Percentiles rank a stretch among this genome's conserved stretches.
These are phyloP conservation scores for Isurus oxyrinchus DNA, from an alignment of 2,113 vertebrate genomes.

Conservation along the genomic window DNA sequence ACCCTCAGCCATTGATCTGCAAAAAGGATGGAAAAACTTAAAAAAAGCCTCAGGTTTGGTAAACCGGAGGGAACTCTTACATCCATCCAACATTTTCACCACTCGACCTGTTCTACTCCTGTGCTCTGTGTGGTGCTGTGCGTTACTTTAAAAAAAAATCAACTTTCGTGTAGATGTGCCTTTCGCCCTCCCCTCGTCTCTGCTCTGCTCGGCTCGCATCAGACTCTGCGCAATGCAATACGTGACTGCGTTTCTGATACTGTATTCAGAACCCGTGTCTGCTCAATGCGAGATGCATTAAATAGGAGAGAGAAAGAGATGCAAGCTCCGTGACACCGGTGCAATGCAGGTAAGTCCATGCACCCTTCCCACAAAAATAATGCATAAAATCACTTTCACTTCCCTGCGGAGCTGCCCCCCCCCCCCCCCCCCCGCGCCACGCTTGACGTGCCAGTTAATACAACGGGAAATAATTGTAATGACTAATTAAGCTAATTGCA, in stretches of 20 bases:
- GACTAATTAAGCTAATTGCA: constrained; percentile 14
- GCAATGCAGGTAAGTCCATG: constrained; percentile 27
- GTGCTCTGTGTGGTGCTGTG: constrained; percentile 37
- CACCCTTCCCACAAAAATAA: not conserved
- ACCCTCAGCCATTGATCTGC: not conserved
- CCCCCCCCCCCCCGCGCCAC: not conserved
- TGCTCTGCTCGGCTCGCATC: not conserved
- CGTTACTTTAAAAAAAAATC: not conserved
- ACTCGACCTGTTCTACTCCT: constrained; percentile 12
- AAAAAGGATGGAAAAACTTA: not conserved
- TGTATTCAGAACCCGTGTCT: not conserved
- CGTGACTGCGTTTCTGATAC: constrained; percentile 19
- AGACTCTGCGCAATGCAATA: constrained; percentile 33
- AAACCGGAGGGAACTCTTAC: not conserved
- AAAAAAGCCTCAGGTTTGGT: no score
- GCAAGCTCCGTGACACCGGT: constrained; percentile 11
- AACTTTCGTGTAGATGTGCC: not conserved
- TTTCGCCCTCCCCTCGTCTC: not conserved
- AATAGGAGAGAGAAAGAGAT: constrained; percentile 18
- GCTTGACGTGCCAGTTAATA: not conserved
- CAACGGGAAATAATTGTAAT: not conserved
- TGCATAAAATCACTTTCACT: not conserved
- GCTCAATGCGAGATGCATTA: not conserved
- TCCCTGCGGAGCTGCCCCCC: not conserved
- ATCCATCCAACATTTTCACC: not conserved